phyloP scores from a whole-genome alignment of 1,140 invertebrate species.

The Ylistrum balloti region DNA sequence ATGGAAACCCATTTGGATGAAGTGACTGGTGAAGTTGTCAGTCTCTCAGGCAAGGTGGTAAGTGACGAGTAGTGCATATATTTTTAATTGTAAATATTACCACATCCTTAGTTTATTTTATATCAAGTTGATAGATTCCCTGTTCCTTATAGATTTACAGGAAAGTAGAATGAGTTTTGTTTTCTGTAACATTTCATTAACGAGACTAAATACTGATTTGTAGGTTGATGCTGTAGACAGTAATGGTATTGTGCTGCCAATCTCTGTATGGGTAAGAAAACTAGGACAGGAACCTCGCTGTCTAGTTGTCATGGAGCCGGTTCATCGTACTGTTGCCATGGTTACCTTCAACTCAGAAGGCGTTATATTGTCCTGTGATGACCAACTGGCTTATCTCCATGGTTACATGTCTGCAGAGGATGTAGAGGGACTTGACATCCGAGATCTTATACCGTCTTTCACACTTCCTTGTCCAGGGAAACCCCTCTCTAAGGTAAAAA shows the following conservation, averaged over 20 bases:
- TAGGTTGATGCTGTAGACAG: constrained; percentile 86
- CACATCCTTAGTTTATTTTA: too few species aligned
- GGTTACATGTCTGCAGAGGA: constrained; percentile 74
- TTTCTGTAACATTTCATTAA: neutral
- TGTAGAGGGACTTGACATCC: constrained; percentile 73
- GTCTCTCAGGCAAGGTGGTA: constrained; percentile 86
- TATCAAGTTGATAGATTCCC: too few species aligned
- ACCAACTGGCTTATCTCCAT: constrained; percentile 74
- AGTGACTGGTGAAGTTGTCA: constrained; percentile 84
- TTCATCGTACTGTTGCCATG: constrained; percentile 82
- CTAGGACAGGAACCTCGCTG: constrained; percentile 85
- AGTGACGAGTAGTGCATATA: constrained; percentile 52
- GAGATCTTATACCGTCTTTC: constrained; percentile 77
- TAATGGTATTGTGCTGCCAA: constrained; percentile 84
- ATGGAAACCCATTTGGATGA: constrained; percentile 84
- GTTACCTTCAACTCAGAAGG: constrained; percentile 79
- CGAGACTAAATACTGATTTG: too few species aligned
- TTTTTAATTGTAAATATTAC: too few species aligned
- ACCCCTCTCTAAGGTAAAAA: constrained; percentile 71
- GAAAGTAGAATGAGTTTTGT: too few species aligned
- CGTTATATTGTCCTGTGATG: constrained; percentile 75
- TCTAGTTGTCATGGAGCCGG: constrained; percentile 87
- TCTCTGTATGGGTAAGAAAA: constrained; percentile 86
- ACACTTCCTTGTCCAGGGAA: constrained; percentile 66
- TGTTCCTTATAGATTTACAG: too few species aligned